phyloP scores from a whole-genome alignment of 2,888 invertebrate species.

The Leptura quadrifasciata region DNA sequence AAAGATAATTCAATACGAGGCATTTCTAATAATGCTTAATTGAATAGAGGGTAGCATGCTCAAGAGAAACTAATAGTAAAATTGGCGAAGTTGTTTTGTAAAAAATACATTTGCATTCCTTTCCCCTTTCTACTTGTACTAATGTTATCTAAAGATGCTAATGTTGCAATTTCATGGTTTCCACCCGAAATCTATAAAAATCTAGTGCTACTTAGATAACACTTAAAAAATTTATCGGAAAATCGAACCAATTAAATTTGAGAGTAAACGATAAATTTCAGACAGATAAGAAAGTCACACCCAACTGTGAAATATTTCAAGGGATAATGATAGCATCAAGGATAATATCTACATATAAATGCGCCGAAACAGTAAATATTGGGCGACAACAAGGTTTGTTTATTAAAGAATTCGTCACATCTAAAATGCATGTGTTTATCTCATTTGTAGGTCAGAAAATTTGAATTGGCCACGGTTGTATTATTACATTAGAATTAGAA shows the following conservation, averaged over 20 bases:
- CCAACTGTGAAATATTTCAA: constrained; percentile 39
- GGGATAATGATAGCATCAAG: constrained; percentile 27
- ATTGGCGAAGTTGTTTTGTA: neutral
- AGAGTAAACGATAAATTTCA: constrained; percentile 31
- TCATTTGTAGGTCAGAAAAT: neutral
- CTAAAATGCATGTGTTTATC: constrained; percentile 6
- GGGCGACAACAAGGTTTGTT: constrained; percentile 15
- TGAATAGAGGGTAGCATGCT: too few species aligned
- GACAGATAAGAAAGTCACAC: constrained; percentile 40
- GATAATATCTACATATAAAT: constrained; percentile 27
- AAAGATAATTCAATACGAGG: too few species aligned
- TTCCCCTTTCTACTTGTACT: neutral
- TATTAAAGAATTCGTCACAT: constrained; percentile 18
- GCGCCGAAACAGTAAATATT: constrained; percentile 35
- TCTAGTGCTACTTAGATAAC: constrained; percentile 11
- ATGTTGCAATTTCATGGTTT: constrained; percentile 17
- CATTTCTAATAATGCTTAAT: too few species aligned
- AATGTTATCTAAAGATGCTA: neutral
- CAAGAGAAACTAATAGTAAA: neutral
- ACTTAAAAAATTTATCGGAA: constrained; percentile 27
- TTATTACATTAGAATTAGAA: too few species aligned
- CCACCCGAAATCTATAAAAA: constrained; percentile 7
- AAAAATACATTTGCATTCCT: too few species aligned
- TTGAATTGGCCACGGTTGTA: too few species aligned
- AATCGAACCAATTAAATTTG: constrained; percentile 37